Evolutionary conservation across 1,140 invertebrate species (phyloP).

Genomic region (Calosoma granatense): DNA sequence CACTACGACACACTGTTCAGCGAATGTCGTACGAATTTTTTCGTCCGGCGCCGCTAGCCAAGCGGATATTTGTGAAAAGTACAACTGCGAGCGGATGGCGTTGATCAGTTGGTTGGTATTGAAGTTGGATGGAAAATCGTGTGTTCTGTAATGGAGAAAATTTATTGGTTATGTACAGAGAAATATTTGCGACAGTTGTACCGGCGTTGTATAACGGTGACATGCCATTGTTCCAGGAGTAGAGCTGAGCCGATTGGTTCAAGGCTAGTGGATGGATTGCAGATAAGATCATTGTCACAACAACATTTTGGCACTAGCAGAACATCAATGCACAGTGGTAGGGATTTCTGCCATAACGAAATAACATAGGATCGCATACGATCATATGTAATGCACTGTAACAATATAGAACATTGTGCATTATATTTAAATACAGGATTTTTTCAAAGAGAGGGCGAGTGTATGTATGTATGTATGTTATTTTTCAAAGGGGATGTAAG

Average conservation of each 20-base stretch:
- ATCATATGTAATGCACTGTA: slow-evolving; percentile 45
- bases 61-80: slow-evolving; percentile 90
- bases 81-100: slow-evolving; percentile 89
- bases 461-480: too few species aligned
- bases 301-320: slow-evolving; percentile 55
- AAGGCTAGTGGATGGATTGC: slow-evolving; percentile 31
- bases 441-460: too few species aligned
- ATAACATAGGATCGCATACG: slow-evolving; percentile 42
- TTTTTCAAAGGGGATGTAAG: too few species aligned
- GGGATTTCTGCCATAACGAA: slow-evolving; percentile 45
- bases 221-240: slow-evolving; percentile 65
- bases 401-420: slow-evolving; percentile 32
- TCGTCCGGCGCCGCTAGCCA: slow-evolving; percentile 49
- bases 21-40: slow-evolving; percentile 38
- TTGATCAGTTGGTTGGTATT: slow-evolving; percentile 68
- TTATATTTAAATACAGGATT: neutral
- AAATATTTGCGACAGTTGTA: slow-evolving; percentile 30
- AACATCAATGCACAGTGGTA: slow-evolving; percentile 63
- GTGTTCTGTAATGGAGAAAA: slow-evolving; percentile 31
- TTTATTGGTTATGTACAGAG: too few species aligned
- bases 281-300: slow-evolving; percentile 39
- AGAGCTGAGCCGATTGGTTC: slow-evolving; percentile 37
- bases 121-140: slow-evolving; percentile 38
- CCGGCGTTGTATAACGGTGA: slow-evolving; percentile 52
- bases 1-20: slow-evolving; percentile 42